phyloP scores from a whole-genome alignment of 2,113 vertebrate species.

The Amphilophus citrinellus region DNA sequence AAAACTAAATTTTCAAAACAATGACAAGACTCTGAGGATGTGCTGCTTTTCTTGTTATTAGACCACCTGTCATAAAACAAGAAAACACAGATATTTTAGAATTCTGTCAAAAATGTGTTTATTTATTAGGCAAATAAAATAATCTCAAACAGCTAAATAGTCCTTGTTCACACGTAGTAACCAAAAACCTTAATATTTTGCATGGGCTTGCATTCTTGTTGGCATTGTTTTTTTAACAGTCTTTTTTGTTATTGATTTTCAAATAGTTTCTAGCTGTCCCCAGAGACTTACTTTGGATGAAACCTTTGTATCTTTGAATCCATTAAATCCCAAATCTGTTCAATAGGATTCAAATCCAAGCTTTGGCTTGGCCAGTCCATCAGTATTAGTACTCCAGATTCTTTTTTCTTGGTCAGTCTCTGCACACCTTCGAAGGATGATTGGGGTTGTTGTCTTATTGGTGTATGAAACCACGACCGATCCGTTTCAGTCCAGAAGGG shows the following conservation, averaged over 20 bases:
- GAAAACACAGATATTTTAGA: too few relatives aligned
- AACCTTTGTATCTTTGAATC: background rate
- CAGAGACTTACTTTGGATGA: background rate
- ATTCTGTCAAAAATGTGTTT: too few relatives aligned
- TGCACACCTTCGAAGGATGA: background rate
- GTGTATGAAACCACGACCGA: background rate
- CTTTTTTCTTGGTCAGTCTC: background rate
- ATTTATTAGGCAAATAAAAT: too few relatives aligned
- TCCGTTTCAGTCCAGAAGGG: background rate
- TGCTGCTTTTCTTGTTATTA: background rate
- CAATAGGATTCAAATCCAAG: background rate
- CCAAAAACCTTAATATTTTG: too few relatives aligned
- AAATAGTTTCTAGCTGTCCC: too few relatives aligned
- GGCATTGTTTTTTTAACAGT: too few relatives aligned
- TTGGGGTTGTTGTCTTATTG: background rate
- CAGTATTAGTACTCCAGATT: background rate
- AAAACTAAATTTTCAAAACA: constrained; percentile 3
- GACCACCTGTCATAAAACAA: too few relatives aligned
- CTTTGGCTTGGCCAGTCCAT: background rate
- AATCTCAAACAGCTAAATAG: too few relatives aligned
- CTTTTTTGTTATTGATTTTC: too few relatives aligned
- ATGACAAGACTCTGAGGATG: background rate
- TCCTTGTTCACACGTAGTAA: too few relatives aligned
- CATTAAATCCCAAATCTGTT: background rate
- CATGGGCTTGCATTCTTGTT: too few relatives aligned